Percentiles rank a stretch among this genome's conserved stretches.
Conservation (phyloP, 2,113 vertebrate species). For the Oncorhynchus gorbuscha region DNA sequence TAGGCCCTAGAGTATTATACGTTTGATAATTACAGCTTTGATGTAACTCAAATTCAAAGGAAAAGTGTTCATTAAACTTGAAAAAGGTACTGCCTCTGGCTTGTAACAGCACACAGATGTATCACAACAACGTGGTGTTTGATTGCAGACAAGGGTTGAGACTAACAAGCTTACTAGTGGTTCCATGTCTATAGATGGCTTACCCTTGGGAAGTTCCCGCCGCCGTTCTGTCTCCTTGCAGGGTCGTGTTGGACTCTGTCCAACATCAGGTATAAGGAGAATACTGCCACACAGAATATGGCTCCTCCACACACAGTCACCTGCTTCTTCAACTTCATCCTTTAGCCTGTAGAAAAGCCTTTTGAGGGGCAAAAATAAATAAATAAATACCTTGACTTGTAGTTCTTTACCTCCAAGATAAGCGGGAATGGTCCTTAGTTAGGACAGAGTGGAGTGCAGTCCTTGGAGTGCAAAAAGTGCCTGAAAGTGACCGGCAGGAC, state of each 20-base stretch:
- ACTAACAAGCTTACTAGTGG: neutral
- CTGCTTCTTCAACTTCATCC: slow-evolving; percentile 98
- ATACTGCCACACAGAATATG: slow-evolving; percentile 97
- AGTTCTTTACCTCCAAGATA: slow-evolving; percentile 14
- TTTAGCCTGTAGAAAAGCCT: slow-evolving; percentile 25
- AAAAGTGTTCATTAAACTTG: neutral
- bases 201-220: slow-evolving; percentile 95
- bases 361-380: neutral
- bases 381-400: slow-evolving; percentile 18
- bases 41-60: slow-evolving; percentile 2
- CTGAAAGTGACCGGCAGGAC: slow-evolving; percentile 15
- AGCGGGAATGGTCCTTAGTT: slow-evolving; percentile 34
- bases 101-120: neutral
- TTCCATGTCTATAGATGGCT: slow-evolving; percentile 34
- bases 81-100: neutral
- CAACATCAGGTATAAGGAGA: slow-evolving; percentile 98
- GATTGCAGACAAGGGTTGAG: neutral
- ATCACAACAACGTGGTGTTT: neutral
- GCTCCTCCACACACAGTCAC: slow-evolving; percentile 96
- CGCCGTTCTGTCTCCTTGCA: slow-evolving; percentile 82
- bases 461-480: slow-evolving; percentile 17
- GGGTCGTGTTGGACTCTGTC: slow-evolving; percentile 97
- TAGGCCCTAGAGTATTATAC: neutral
- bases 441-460: slow-evolving; percentile 19
- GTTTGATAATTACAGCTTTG: slow-evolving; percentile 8